These are phyloP conservation scores for Caerostris extrusa DNA, from an alignment of 1,140 invertebrate genomes.

Conservation along the genomic window DNA sequence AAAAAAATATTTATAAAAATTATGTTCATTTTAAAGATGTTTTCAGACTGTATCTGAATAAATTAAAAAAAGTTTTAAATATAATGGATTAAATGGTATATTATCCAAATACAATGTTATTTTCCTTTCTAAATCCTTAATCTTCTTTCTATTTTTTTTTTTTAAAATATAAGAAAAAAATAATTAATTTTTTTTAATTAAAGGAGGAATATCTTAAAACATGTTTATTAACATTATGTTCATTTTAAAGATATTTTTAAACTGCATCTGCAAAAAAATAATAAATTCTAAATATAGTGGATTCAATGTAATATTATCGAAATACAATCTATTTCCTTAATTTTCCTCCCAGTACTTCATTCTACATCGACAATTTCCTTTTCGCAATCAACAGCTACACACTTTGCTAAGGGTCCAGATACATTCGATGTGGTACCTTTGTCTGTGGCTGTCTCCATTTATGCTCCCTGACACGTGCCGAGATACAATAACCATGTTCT, in stretches of 20 bases:
- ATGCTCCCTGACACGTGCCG: slow-evolving; percentile 18
- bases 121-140: no score
- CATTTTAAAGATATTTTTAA: background rate
- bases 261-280: background rate
- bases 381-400: background rate
- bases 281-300: background rate
- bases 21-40: no score
- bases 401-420: background rate
- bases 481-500: slow-evolving; percentile 49
- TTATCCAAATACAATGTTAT: no score
- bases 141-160: no score
- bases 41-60: no score
- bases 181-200: no score
- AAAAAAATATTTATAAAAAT: no score
- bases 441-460: background rate
- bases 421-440: background rate
- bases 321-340: background rate
- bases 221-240: background rate
- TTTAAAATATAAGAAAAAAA: no score
- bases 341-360: background rate
- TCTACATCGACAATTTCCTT: background rate
- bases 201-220: background rate
- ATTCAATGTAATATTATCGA: background rate
- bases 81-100: no score
- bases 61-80: no score